Percentiles rank a stretch among this genome's conserved stretches.
phyloP scores from a whole-genome alignment of 2,888 invertebrate species.

The Chrysodeixis includens region DNA sequence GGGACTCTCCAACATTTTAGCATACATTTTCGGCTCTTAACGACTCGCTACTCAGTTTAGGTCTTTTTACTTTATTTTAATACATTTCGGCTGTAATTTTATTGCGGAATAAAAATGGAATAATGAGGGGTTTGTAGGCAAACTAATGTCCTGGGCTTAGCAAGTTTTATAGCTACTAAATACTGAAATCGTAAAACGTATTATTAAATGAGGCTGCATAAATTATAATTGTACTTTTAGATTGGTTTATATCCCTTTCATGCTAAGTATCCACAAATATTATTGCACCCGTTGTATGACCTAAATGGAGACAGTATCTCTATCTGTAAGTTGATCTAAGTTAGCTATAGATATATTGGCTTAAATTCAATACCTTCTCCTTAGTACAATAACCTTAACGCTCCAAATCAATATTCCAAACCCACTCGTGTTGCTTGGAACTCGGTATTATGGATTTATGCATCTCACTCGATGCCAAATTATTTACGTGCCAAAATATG shows the following conservation, averaged over 20 bases:
- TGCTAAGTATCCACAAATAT: no score
- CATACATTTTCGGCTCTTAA: slow-evolving; percentile 50
- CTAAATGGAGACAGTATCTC: no score
- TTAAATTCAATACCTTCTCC: slow-evolving; percentile 30
- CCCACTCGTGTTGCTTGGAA: slow-evolving; percentile 47
- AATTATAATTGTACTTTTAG: no score
- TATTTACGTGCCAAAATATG: slow-evolving; percentile 58
- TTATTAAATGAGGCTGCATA: slow-evolving; percentile 1
- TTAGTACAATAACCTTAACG: slow-evolving; percentile 43
- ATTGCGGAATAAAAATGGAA: slow-evolving; percentile 40
- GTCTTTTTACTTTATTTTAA: slow-evolving; percentile 41
- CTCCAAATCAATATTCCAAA: slow-evolving; percentile 57
- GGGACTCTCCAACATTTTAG: slow-evolving; percentile 46
- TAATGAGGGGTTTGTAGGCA: slow-evolving; percentile 31
- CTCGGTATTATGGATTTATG: slow-evolving; percentile 57
- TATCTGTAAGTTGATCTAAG: no score
- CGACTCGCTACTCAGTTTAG: slow-evolving; percentile 39
- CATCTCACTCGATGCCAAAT: slow-evolving; percentile 55
- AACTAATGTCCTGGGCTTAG: slow-evolving; percentile 28
- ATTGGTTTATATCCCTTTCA: no score
- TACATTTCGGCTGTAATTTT: slow-evolving; percentile 42
- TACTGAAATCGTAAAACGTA: slow-evolving; percentile 13
- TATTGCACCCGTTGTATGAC: no score
- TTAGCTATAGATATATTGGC: slow-evolving; percentile 9
- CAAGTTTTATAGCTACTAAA: slow-evolving; percentile 26